Percentiles rank a stretch among this genome's conserved stretches.
Conservation (phyloP, 2,113 vertebrate genomes). For the Xiphophorus hellerii region DNA sequence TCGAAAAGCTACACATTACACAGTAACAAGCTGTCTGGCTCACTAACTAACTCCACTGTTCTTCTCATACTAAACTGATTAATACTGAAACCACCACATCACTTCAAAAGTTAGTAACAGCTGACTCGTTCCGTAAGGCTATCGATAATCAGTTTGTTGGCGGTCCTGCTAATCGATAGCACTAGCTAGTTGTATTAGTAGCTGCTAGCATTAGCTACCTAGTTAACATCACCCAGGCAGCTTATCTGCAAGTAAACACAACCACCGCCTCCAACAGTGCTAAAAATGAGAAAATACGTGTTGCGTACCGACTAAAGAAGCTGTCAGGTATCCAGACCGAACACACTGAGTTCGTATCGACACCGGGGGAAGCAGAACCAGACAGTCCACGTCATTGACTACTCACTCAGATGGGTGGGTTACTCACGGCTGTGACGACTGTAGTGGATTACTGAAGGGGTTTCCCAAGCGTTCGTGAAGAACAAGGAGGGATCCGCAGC, state of each 20-base stretch:
- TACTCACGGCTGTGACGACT: slow-evolving; percentile 16
- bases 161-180: background rate
- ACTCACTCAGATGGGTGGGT: background rate
- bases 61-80: background rate
- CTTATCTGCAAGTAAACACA: background rate
- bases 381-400: slow-evolving; percentile 34
- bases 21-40: background rate
- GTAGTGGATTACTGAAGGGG: background rate
- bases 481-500: slow-evolving; percentile 1
- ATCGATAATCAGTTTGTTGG: background rate
- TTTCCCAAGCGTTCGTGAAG: background rate
- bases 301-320: slow-evolving; percentile 31
- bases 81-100: background rate
- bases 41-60: background rate
- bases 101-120: background rate
- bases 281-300: accelerated
- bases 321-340: background rate
- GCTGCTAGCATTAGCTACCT: slow-evolving; percentile 48
- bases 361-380: background rate
- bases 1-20: background rate
- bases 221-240: slow-evolving; percentile 16
- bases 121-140: background rate
- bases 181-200: slow-evolving; percentile 4
- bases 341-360: background rate
- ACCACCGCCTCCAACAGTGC: too few relatives aligned